These are phyloP conservation scores for Misgurnus mizolepis DNA, from an alignment of 2,113 vertebrate genomes.

Conservation along the genomic window DNA sequence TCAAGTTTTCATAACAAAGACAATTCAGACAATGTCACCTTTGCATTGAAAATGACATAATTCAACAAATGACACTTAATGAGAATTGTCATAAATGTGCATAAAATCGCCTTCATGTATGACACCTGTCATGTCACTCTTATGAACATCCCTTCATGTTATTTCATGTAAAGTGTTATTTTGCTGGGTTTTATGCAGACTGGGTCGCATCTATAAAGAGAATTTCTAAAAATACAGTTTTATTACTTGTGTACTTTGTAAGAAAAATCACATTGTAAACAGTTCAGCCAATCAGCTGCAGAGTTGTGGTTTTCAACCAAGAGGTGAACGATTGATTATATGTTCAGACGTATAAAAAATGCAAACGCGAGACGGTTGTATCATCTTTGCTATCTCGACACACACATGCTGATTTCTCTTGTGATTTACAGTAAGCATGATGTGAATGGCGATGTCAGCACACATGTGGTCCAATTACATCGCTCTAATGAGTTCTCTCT, in stretches of 20 bases:
- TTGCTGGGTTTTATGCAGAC: too few relatives aligned
- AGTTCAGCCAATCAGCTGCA: too few relatives aligned
- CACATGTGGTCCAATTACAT: constrained; percentile 52
- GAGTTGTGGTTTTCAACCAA: background rate
- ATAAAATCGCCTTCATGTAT: too few relatives aligned
- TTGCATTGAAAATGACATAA: too few relatives aligned
- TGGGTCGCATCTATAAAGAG: too few relatives aligned
- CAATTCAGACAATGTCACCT: too few relatives aligned
- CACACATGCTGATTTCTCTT: constrained; percentile 44
- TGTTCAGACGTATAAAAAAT: background rate
- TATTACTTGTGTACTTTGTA: background rate
- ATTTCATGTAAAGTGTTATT: too few relatives aligned
- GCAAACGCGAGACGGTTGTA: background rate
- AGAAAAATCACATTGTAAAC: background rate
- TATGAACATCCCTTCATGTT: too few relatives aligned
- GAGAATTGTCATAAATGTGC: too few relatives aligned
- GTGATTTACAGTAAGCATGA: constrained; percentile 35
- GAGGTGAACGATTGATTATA: background rate
- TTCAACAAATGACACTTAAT: too few relatives aligned
- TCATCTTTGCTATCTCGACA: background rate
- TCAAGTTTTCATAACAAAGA: too few relatives aligned
- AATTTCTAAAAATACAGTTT: background rate
- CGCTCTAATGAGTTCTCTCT: constrained; percentile 35
- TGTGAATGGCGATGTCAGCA: constrained; percentile 50
- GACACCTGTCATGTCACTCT: too few relatives aligned